Evolutionary conservation across 2,113 vertebrate species (phyloP), one percentile per base, ranked within the genome.

Genomic region (Cranoglanis bouderius): DNA sequence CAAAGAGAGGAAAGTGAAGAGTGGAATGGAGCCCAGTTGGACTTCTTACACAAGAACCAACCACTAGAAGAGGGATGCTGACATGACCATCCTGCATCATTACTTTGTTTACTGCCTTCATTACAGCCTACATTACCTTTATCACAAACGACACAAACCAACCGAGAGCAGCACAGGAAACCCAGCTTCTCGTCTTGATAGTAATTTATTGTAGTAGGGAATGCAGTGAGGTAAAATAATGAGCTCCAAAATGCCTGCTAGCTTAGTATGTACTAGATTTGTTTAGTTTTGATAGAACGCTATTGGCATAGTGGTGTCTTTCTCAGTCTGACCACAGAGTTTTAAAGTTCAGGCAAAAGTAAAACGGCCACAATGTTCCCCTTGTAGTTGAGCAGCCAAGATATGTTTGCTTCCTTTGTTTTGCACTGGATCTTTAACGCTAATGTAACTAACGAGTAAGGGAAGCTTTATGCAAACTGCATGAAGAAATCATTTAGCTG

Each of bases 21-120:
- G 53, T 32, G 86, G 74, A 87, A 86, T 65, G 63, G 55, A 82
- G 70, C 38, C 35, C 80, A 51, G 65, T 57, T 55, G 63, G 83
- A 89, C 83, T 87, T 63, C 81, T 55, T 65, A 77, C 80, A 91
- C 84, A 86, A 91, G 87, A 51, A 89, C 93, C 94, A 95, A 96
- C 95, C 95, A 96, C 95, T 95, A 95, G 88, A 93, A 92, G 92
- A 82, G 70, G 9, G 53, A 77, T 51, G 82, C 65, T 85, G 65
- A 74, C 61, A 53, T 81, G 49, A 81, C 59, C 26, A 83, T 83
- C 55, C 35, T 61, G 55, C 57, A 61, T 55, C 10, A 6, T 40
- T 29, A 43, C 38, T 43, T 61, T 83, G 81, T 61, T 61, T 59
- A 61, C 81, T 61, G 80, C 43, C 81, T 83, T 40, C 53, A 55